A percentile compares a stretch with the other conserved stretches of the same genome.
These are phyloP conservation scores for Xestia sexstrigata DNA, from an alignment of 2,888 invertebrate species.

Conservation along the genomic window DNA sequence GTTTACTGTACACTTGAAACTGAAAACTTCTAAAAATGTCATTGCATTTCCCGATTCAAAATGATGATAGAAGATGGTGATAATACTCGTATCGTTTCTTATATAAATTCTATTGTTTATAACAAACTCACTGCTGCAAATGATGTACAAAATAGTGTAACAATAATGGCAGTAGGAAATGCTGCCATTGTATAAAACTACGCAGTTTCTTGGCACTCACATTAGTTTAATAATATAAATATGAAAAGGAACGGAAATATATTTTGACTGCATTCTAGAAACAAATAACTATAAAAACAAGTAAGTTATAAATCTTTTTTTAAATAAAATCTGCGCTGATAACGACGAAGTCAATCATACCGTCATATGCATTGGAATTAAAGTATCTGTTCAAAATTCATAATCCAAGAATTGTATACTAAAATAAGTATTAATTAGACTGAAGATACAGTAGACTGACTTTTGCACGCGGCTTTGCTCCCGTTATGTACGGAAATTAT, in stretches of 20 bases:
- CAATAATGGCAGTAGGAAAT: constrained; percentile 19
- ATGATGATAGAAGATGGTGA: background rate
- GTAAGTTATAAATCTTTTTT: constrained; percentile 46
- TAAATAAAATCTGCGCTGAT: constrained; percentile 18
- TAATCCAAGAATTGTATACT: background rate
- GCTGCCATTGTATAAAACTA: constrained; percentile 46
- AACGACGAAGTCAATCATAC: constrained; percentile 12
- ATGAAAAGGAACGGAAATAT: constrained; percentile 31
- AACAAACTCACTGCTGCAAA: constrained; percentile 58
- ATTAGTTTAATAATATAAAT: constrained; percentile 23
- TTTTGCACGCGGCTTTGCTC: too few relatives aligned
- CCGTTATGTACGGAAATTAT: too few relatives aligned
- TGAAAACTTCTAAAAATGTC: background rate
- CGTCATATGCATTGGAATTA: background rate
- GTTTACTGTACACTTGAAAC: background rate
- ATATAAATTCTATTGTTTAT: constrained; percentile 4
- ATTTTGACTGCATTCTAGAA: constrained; percentile 24
- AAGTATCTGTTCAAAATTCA: background rate
- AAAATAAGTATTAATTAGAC: background rate
- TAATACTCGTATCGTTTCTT: background rate
- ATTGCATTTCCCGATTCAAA: background rate
- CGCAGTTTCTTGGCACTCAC: constrained; percentile 10
- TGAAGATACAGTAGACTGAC: background rate
- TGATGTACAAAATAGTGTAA: constrained; percentile 35
- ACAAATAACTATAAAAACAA: constrained; percentile 50